A percentile compares a stretch with the other conserved stretches of the same genome.
phyloP scores from a whole-genome alignment of 2,113 vertebrate species.

The Planiliza haematocheilus region DNA sequence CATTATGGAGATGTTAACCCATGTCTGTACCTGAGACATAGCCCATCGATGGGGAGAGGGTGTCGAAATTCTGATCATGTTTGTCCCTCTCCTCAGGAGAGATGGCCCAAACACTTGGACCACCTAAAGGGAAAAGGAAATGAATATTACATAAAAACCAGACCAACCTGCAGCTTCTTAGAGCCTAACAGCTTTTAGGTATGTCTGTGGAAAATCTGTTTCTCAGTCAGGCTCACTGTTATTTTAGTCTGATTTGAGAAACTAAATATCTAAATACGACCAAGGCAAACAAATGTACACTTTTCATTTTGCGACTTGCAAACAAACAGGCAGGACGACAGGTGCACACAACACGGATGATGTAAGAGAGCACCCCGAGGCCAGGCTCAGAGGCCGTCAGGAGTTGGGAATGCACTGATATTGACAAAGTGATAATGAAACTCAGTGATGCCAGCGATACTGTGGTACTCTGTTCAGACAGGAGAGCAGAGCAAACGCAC shows the following conservation, averaged over 20 bases:
- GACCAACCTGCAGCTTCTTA: background rate
- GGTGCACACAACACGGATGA: background rate
- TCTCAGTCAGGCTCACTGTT: too few relatives aligned
- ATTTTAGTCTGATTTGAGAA: too few relatives aligned
- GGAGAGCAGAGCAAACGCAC: conserved; percentile 6
- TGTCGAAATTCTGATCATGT: conserved; percentile 93
- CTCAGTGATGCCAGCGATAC: background rate
- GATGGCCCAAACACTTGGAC: conserved; percentile 90
- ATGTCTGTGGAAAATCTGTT: too few relatives aligned
- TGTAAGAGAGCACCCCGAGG: background rate
- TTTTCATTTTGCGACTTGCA: background rate
- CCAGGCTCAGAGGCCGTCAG: background rate
- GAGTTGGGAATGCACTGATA: conserved; percentile 29
- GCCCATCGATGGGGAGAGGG: conserved; percentile 89
- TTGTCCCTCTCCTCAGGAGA: conserved; percentile 91
- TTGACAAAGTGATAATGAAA: conserved; percentile 55
- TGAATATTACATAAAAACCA: background rate
- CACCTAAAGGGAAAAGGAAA: conserved; percentile 77
- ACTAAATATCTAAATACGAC: background rate
- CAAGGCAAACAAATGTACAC: conserved; percentile 10
- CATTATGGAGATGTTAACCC: too few relatives aligned
- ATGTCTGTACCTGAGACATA: conserved; percentile 87
- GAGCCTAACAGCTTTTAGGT: too few relatives aligned
- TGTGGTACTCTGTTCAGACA: conserved; percentile 26
- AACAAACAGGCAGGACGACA: conserved; percentile 11